These are phyloP conservation scores for Pygoscelis antarcticus DNA, from an alignment of 2,113 vertebrate genomes.

Conservation along the genomic window DNA sequence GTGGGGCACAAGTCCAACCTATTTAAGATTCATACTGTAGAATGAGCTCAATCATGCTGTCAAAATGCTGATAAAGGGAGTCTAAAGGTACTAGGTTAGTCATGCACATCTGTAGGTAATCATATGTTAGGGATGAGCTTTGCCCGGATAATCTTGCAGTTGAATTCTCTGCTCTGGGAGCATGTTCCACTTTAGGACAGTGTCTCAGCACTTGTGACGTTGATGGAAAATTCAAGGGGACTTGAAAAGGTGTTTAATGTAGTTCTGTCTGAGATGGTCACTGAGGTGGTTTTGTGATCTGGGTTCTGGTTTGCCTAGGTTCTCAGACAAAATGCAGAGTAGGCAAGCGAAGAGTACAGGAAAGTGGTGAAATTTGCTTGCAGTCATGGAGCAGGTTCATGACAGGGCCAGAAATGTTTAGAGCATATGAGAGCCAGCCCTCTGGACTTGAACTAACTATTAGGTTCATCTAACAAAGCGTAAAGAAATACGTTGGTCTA, in stretches of 20 bases:
- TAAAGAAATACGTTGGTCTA: neutral
- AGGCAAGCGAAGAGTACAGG: neutral
- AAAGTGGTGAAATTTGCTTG: neutral
- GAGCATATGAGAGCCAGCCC: neutral
- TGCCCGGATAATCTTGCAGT: neutral
- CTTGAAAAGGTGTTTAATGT: neutral
- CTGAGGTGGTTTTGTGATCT: neutral
- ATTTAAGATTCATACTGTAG: neutral
- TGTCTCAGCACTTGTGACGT: fast-evolving
- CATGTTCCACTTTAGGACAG: neutral
- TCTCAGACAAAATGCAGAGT: neutral
- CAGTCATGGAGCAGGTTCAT: neutral
- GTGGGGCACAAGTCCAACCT: neutral
- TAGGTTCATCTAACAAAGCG: neutral
- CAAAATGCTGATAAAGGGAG: neutral
- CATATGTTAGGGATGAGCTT: neutral
- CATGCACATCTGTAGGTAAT: neutral
- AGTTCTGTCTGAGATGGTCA: neutral
- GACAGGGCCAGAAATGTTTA: neutral
- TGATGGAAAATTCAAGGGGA: neutral
- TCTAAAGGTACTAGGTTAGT: neutral
- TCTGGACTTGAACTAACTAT: neutral
- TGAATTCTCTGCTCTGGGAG: neutral
- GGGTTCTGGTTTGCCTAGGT: neutral
- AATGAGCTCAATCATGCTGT: neutral